Conservation (phyloP, 1,140 invertebrate species). For the Drosophila trapezifrons region DNA sequence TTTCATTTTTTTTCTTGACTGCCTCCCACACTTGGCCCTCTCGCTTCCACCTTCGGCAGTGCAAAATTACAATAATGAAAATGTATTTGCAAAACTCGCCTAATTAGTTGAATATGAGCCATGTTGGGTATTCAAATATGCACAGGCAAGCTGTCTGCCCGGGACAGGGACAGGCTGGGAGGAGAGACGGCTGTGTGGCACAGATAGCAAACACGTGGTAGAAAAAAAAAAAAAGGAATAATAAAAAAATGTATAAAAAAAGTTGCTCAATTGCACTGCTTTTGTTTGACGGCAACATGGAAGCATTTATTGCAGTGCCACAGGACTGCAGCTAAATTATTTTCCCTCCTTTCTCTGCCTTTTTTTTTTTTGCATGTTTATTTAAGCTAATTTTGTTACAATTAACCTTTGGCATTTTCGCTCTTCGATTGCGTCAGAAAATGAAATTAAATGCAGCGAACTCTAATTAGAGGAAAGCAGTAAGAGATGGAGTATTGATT, state of each 20-base stretch:
- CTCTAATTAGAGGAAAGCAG: background rate
- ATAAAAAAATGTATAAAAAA: slow-evolving; percentile 7
- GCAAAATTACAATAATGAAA: slow-evolving; percentile 82
- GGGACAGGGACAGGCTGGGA: slow-evolving; percentile 3
- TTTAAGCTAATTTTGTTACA: slow-evolving; percentile 14
- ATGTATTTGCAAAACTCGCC: slow-evolving; percentile 80
- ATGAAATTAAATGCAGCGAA: background rate
- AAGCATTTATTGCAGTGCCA: slow-evolving; percentile 26
- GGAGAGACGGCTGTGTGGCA: slow-evolving; percentile 23
- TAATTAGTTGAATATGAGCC: slow-evolving; percentile 82
- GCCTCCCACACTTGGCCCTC: slow-evolving; percentile 2
- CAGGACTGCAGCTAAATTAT: slow-evolving; percentile 21
- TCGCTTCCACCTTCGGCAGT: slow-evolving; percentile 25
- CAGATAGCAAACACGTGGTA: slow-evolving; percentile 52
- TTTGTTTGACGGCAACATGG: slow-evolving; percentile 37
- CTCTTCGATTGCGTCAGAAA: background rate
- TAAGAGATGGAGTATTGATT: no score
- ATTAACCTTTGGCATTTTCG: slow-evolving; percentile 9
- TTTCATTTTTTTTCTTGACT: slow-evolving; percentile 9
- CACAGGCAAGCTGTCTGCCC: slow-evolving; percentile 57
- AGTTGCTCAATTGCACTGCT: slow-evolving; percentile 41
- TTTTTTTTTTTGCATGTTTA: background rate
- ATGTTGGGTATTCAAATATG: slow-evolving; percentile 79
- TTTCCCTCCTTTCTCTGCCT: background rate
- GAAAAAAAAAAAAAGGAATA: slow-evolving; percentile 7